Conservation (phyloP, 1,140 invertebrate species). For the Steinernema feltiae region DNA sequence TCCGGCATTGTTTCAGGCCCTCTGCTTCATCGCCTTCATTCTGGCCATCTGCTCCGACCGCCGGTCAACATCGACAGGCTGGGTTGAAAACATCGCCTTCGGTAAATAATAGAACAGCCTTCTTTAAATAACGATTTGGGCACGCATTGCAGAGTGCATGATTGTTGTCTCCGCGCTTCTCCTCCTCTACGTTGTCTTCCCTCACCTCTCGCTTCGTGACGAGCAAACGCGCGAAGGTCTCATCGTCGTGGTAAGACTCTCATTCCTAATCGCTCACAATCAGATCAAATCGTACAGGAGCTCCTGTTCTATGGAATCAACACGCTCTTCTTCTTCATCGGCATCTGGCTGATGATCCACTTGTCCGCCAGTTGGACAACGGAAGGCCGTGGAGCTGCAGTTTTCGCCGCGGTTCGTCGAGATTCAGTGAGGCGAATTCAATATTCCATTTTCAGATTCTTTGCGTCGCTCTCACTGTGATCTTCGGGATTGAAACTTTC, state of each 20-base stretch:
- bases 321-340: slow-evolving; percentile 53
- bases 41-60: slow-evolving; percentile 55
- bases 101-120: no score
- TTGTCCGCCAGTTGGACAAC: slow-evolving; percentile 54
- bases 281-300: slow-evolving; percentile 51
- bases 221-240: slow-evolving; percentile 52
- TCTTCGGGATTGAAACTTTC: slow-evolving; percentile 53
- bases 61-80: slow-evolving; percentile 50
- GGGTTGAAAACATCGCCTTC: slow-evolving; percentile 57
- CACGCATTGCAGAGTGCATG: no score
- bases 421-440: neutral
- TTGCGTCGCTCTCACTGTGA: slow-evolving; percentile 49
- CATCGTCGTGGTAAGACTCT: slow-evolving; percentile 45
- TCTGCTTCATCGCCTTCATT: slow-evolving; percentile 54
- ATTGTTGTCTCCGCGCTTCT: slow-evolving; percentile 46
- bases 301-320: slow-evolving; percentile 55
- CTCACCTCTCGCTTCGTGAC: slow-evolving; percentile 53
- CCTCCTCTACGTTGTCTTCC: slow-evolving; percentile 56
- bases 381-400: slow-evolving; percentile 54
- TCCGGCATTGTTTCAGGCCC: slow-evolving; percentile 33
- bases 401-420: slow-evolving; percentile 50
- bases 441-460: slow-evolving; percentile 46
- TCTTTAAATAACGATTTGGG: no score
- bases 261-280: neutral
- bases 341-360: slow-evolving; percentile 56